A percentile compares a stretch with the other conserved stretches of the same genome.
phyloP scores from a whole-genome alignment of 2,888 invertebrate genomes.

The Pachycephus smyrnensis region DNA sequence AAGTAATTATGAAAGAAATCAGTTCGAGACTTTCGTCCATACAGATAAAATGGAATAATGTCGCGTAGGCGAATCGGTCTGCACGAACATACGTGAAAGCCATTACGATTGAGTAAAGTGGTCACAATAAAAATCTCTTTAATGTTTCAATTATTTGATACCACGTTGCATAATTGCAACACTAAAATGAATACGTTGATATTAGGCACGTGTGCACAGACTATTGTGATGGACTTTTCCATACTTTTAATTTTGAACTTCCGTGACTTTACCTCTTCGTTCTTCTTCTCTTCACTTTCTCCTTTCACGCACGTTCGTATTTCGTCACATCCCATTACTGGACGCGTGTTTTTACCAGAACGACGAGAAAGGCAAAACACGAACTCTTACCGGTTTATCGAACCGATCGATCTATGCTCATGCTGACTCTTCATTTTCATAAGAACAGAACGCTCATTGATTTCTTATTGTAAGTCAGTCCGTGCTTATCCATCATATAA shows the following conservation, averaged over 20 bases:
- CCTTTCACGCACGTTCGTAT: slow-evolving; percentile 5
- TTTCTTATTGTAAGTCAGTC: background rate
- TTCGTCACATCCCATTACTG: background rate
- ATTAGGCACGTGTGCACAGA: background rate
- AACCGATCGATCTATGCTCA: background rate
- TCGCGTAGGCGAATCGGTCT: too few relatives aligned
- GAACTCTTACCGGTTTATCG: background rate
- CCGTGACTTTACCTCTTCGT: background rate
- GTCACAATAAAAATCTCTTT: background rate
- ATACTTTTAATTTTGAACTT: background rate
- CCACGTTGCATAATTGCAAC: background rate
- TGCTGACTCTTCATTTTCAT: background rate
- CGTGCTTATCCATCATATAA: background rate
- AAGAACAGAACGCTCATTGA: background rate
- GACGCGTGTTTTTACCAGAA: background rate
- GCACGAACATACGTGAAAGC: too few relatives aligned
- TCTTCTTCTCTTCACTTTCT: background rate
- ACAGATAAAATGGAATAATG: too few relatives aligned
- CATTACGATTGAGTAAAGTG: too few relatives aligned
- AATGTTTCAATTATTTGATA: background rate
- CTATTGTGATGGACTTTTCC: background rate
- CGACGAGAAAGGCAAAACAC: background rate
- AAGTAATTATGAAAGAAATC: too few relatives aligned
- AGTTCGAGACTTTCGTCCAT: too few relatives aligned
- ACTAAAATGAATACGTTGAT: background rate